Conservation (phyloP, 2,797 vertebrate genomes). For the Semaprochilodus insignis region DNA sequence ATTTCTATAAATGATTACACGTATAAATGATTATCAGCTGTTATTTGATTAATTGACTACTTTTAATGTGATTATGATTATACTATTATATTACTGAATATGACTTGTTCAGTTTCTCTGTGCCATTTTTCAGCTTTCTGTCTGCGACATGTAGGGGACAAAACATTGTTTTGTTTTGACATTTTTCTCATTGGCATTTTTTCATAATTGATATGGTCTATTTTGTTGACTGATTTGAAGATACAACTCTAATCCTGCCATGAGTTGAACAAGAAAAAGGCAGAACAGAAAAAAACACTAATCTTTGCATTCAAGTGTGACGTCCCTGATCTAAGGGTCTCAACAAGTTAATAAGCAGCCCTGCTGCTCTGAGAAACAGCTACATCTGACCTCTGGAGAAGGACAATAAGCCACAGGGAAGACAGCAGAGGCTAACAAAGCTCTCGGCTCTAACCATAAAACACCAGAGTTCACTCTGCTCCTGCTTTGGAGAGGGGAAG, state of each 20-base stretch:
- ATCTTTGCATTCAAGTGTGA: neutral
- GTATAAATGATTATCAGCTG: too few species aligned
- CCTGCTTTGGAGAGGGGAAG: neutral
- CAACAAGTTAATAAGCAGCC: neutral
- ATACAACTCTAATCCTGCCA: too few species aligned
- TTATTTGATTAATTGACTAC: too few species aligned
- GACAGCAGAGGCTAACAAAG: neutral
- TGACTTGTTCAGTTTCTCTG: too few species aligned
- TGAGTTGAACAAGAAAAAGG: neutral
- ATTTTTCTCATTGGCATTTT: neutral
- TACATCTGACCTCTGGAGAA: constrained; percentile 8
- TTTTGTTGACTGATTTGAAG: neutral
- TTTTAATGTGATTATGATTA: too few species aligned
- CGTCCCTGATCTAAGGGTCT: neutral
- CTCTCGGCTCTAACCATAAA: constrained; percentile 8
- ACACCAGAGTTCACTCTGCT: neutral
- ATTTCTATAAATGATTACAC: too few species aligned
- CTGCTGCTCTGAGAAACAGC: neutral
- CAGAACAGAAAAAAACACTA: neutral
- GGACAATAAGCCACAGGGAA: neutral
- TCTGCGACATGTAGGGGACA: too few species aligned
- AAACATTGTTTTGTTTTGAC: too few species aligned
- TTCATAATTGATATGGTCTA: neutral
- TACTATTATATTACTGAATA: too few species aligned
- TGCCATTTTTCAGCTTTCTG: neutral